phyloP scores from a whole-genome alignment of 2,113 vertebrate species.

The Xyliphius kryptos region DNA sequence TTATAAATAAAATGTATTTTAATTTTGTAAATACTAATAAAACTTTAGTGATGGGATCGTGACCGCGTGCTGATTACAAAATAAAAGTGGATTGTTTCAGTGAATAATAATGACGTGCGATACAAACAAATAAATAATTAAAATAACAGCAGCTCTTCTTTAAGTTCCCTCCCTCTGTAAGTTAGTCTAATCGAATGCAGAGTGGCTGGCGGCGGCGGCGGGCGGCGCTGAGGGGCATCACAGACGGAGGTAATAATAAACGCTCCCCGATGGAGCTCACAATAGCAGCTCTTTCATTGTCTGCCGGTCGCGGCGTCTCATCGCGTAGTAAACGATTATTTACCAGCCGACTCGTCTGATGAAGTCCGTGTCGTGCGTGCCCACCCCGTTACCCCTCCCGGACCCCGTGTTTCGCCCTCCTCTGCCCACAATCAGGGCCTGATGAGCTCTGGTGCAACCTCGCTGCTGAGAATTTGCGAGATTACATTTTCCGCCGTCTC shows the following conservation, averaged over 20 bases:
- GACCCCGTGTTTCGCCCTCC: conserved; percentile 20
- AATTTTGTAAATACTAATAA: no score
- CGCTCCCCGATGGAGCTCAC: conserved; percentile 69
- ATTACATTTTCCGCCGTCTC: conserved; percentile 65
- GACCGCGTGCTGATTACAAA: no score
- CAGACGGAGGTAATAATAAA: conserved; percentile 63
- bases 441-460: conserved; percentile 64
- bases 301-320: conserved; percentile 60
- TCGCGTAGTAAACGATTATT: conserved; percentile 87
- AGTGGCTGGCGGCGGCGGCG: conserved; percentile 70
- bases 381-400: conserved; percentile 31
- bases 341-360: conserved; percentile 83
- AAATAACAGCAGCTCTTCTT: no score
- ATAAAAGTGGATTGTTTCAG: no score
- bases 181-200: conserved; percentile 76
- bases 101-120: no score
- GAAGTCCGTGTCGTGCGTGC: conserved; percentile 61
- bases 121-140: no score
- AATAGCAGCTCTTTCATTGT: conserved; percentile 79
- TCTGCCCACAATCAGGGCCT: conserved; percentile 75
- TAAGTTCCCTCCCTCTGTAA: conserved; percentile 79
- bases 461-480: conserved; percentile 70
- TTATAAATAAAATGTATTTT: no score
- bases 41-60: no score
- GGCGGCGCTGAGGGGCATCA: conserved; percentile 64